Percentiles rank a stretch among this genome's conserved stretches.
Conservation (phyloP, 1,140 invertebrate genomes). For the Zaprionus kolodkinae region DNA sequence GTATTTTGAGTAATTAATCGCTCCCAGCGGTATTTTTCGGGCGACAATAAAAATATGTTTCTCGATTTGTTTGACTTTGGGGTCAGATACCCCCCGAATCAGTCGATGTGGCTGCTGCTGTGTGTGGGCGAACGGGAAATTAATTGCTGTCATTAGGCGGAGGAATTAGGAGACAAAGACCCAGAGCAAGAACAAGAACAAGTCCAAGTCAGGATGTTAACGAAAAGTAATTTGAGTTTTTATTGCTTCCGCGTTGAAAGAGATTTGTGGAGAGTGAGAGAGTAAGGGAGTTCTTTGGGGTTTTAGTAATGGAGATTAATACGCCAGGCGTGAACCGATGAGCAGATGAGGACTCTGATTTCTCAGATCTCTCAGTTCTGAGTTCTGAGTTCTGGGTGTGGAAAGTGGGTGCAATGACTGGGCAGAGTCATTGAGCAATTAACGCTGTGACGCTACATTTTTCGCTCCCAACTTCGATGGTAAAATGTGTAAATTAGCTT, state of each 20-base stretch:
- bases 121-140: slow-evolving; percentile 59
- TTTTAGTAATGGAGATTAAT: slow-evolving; percentile 77
- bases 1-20: slow-evolving; percentile 77
- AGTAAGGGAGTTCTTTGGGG: slow-evolving; percentile 27
- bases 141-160: slow-evolving; percentile 78
- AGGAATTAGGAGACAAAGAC: slow-evolving; percentile 41
- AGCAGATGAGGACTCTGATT: slow-evolving; percentile 21
- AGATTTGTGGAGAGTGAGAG: slow-evolving; percentile 9
- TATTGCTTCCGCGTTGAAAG: slow-evolving; percentile 81
- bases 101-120: slow-evolving; percentile 10
- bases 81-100: slow-evolving; percentile 16
- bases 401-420: slow-evolving; percentile 52
- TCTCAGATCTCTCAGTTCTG: background rate
- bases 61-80: slow-evolving; percentile 72
- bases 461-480: slow-evolving; percentile 42
- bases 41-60: slow-evolving; percentile 78
- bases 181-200: slow-evolving; percentile 16
- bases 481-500: slow-evolving; percentile 79
- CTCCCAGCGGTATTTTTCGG: slow-evolving; percentile 73
- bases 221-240: slow-evolving; percentile 82
- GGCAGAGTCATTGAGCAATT: slow-evolving; percentile 54
- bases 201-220: slow-evolving; percentile 67
- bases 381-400: slow-evolving; percentile 1
- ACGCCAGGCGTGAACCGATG: slow-evolving; percentile 57
- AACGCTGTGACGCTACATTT: slow-evolving; percentile 74